Base-by-base conservation (phyloP, 2,113 vertebrate species). In the Ammodytes marinus region DNA sequence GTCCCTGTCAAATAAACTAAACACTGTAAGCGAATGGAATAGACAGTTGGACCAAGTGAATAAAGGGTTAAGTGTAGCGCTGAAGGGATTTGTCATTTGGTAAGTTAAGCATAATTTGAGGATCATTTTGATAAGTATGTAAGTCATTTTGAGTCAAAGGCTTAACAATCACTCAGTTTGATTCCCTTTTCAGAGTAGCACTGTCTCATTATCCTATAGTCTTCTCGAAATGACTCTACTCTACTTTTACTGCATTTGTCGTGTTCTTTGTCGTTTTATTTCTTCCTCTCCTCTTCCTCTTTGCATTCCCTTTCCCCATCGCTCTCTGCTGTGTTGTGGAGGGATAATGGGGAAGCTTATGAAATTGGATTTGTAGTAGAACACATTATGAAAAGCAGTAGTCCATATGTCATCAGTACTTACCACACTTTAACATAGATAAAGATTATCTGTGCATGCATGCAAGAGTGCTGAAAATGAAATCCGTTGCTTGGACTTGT, bases 1-100 rank as follows among this genome's bases (percentile, higher is more conserved):
- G 27, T 61, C 69, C 27, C 27, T 40, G 9, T 76, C 64, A 49
- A 49, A 58, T 77, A 13, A 74, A 83, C 9, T 3, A 19, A 27
- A 3, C 13, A 12, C 43, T 45, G 57, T 40, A 14, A 70, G 67
- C 37, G 15, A 11, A 58, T 27, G 8, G 17, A 61, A 37, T 45
- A 19, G 39, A 45, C n/a, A 60, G 55, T 42, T 47, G 12, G 27
- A 58, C 0, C n/a, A 57, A 47, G 42, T 53, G 45, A 58, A 57
- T 5, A 0, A 40, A 39, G 12, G 4, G 7, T 61, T 13, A 4
- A 19, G 53, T 65, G 8, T 42, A 10, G 47, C 6, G 11, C 35
- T 15, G 6, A 47, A 10, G 1, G 40, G 2, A 75, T 68, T 64
- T 58, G 14, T 40, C 10, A 14, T 43, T 50, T 6, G 37, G 7